Conservation (phyloP, 2,113 vertebrate genomes). For the Poeciliopsis prolifica region DNA sequence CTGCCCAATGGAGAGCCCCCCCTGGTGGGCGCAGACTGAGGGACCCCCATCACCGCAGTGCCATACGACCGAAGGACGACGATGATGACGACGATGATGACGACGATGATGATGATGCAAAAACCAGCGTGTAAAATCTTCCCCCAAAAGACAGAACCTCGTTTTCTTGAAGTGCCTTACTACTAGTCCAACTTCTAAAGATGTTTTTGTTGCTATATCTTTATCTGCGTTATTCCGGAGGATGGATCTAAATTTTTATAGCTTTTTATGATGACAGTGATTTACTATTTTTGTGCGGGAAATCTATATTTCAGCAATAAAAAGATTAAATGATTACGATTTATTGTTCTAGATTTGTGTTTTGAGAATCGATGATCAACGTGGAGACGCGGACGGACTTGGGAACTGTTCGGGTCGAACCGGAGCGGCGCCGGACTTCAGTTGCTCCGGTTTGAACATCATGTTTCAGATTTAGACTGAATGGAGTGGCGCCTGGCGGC, state of each 20-base stretch:
- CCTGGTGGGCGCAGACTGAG: constrained; percentile 87
- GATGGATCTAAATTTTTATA: constrained; percentile 76
- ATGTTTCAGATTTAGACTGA: constrained; percentile 4
- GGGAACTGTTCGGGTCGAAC: too few species aligned
- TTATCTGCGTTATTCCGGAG: constrained; percentile 77
- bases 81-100: constrained; percentile 4
- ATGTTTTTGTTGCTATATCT: constrained; percentile 84
- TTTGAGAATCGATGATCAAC: constrained; percentile 64
- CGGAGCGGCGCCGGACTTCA: neutral
- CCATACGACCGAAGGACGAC: constrained; percentile 59
- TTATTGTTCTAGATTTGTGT: constrained; percentile 65
- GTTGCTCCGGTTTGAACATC: neutral
- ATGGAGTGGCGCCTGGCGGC: constrained; percentile 14
- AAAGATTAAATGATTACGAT: constrained; percentile 68
- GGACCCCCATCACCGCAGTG: constrained; percentile 57
- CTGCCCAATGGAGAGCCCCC: constrained; percentile 80
- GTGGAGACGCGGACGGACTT: constrained; percentile 31
- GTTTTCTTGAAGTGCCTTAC: constrained; percentile 93
- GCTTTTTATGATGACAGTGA: constrained; percentile 77
- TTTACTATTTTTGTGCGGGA: constrained; percentile 72
- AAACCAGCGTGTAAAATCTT: constrained; percentile 33
- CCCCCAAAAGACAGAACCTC: constrained; percentile 56
- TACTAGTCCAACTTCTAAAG: constrained; percentile 64
- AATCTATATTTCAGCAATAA: constrained; percentile 86
- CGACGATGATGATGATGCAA: constrained; percentile 25